A percentile compares a stretch with the other conserved stretches of the same genome.
These are phyloP conservation scores for Pyrrhosoma nymphula DNA, from an alignment of 2,888 invertebrate genomes.

Conservation along the genomic window DNA sequence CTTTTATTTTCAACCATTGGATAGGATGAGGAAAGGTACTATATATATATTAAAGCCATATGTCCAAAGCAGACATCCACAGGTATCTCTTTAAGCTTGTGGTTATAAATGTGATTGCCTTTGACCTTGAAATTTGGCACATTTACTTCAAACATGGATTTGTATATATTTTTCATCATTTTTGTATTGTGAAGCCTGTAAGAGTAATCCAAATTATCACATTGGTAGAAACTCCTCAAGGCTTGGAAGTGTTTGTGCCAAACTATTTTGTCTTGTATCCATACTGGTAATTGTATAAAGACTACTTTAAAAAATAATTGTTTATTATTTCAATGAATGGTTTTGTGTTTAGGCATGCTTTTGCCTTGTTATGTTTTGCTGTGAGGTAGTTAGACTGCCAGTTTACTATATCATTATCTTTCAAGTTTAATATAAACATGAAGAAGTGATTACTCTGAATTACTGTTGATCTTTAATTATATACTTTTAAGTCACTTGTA, in stretches of 20 bases:
- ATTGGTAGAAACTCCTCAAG: slow-evolving; percentile 51
- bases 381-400: slow-evolving; percentile 59
- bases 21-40: slow-evolving; percentile 25
- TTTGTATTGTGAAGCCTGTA: slow-evolving; percentile 59
- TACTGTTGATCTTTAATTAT: slow-evolving; percentile 58
- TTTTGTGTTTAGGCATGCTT: slow-evolving; percentile 58
- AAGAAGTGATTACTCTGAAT: slow-evolving; percentile 38
- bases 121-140: slow-evolving; percentile 63
- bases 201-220: slow-evolving; percentile 35
- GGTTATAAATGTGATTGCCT: slow-evolving; percentile 59
- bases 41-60: slow-evolving; percentile 55
- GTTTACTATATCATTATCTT: slow-evolving; percentile 55
- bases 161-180: slow-evolving; percentile 66
- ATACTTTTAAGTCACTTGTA: slow-evolving; percentile 54
- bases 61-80: slow-evolving; percentile 58
- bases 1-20: not conserved
- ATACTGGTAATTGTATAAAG: slow-evolving; percentile 54
- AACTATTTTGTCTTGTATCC: slow-evolving; percentile 55
- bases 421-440: slow-evolving; percentile 42
- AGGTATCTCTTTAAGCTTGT: slow-evolving; percentile 48
- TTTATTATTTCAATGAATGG: slow-evolving; percentile 53
- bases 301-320: slow-evolving; percentile 48
- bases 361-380: slow-evolving; percentile 64
- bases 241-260: slow-evolving; percentile 63
- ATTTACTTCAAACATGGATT: slow-evolving; percentile 65